Evolutionary conservation across 92 coral and sea anemone genomes (phyloP), one percentile per base, ranked within the genome.

Genomic region (Zoanthus sociatus): DNA sequence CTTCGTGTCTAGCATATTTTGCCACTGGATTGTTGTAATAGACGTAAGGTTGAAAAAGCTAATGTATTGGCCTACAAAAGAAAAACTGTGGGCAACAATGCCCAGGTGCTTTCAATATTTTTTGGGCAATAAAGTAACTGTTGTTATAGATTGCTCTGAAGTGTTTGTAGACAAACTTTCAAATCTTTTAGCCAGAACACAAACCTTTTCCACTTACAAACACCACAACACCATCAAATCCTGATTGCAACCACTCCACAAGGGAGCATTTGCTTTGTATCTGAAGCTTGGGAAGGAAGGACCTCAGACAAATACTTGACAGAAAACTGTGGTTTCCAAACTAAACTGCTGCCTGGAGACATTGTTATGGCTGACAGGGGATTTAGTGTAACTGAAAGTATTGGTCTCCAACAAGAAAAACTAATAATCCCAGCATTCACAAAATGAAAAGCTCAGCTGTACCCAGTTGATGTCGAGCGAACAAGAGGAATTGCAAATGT

Each of bases 401-500:
- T 61, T 61, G 26, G 11, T 21, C 2, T 61, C 2, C 18, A 61
- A 21, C 1, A 7, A 61, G 69, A 21, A 4, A 7, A 15, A 21
- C 26, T 61, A 21, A 18, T 7, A 18, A 61, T 61, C 69, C 69
- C 16, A 61, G 69, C 69, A 61, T 61, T 61, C 15, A 61, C 69
- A 61, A 61, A 61, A 18, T 21, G 69, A 5, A 61, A 61, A 21
- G 18, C 11, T 7, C 69, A 61, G 15, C 69, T 61, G 1, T 5
- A 61, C 15, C 18, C 69, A 15, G 26, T 61, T 61, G 69, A 61
- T 61, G 17, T 61, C 4, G 69, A 61, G 26, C 11, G 15, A 9
- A 74, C 84, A 63, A 2, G 18, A 31, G 70, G 68, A 20, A 53
- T 78, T 16, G 84, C 84, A 15, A 55, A 33, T 15, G 48, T 78